Conservation (phyloP, 2,113 vertebrate species). For the Cettia cetti region DNA sequence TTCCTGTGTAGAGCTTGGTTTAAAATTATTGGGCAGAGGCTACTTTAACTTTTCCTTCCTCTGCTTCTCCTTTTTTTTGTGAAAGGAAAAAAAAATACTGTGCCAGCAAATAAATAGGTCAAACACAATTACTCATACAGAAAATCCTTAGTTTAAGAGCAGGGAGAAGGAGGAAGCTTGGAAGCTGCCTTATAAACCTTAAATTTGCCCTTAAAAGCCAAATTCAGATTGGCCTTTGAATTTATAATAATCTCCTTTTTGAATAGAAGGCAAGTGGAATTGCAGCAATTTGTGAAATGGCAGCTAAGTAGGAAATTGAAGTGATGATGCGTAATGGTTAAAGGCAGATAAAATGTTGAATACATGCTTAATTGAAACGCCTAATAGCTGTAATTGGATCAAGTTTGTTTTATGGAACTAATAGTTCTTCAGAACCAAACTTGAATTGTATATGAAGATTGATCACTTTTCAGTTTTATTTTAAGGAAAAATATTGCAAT, state of each 20-base stretch:
- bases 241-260: not conserved
- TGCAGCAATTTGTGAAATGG: constrained; percentile 22
- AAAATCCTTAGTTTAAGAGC: constrained; percentile 31
- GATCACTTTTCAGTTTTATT: not conserved
- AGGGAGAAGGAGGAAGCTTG: not conserved
- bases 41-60: constrained; percentile 33
- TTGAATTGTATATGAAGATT: not conserved
- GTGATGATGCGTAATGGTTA: not conserved
- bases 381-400: not conserved
- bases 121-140: constrained; percentile 51
- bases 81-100: not conserved
- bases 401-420: not conserved
- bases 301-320: constrained; percentile 1
- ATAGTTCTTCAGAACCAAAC: not conserved
- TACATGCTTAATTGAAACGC: not conserved
- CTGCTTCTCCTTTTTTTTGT: not conserved
- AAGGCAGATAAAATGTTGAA: not conserved
- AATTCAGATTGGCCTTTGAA: not conserved
- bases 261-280: not conserved
- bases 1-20: constrained; percentile 4
- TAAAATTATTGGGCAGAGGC: constrained; percentile 2
- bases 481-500: not conserved
- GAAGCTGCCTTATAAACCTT: constrained; percentile 7
- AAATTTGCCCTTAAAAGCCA: not conserved
- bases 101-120: constrained; percentile 61